Evolutionary conservation across 1,140 invertebrate genomes (phyloP).

Genomic region (Probaryconus sp.): DNA sequence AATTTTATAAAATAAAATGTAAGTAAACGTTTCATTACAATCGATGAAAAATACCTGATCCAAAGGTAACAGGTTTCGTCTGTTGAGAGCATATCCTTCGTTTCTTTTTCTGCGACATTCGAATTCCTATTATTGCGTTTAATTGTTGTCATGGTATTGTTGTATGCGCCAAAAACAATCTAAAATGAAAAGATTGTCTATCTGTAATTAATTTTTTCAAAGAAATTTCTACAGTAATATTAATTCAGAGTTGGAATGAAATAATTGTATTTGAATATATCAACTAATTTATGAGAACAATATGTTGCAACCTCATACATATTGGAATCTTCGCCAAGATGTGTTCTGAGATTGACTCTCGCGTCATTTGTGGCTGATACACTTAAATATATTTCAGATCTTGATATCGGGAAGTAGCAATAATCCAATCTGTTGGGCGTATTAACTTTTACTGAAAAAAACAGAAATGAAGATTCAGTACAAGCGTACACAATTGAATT

Average conservation of each 20-base stretch:
- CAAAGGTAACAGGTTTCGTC: conserved; percentile 62
- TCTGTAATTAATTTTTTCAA: not conserved
- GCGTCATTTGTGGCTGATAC: conserved; percentile 67
- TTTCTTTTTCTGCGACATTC: conserved; percentile 64
- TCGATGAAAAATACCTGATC: conserved; percentile 58
- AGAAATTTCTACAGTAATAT: not conserved
- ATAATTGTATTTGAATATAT: conserved; percentile 20
- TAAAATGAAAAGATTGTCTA: conserved; percentile 17
- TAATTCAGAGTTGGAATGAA: not conserved
- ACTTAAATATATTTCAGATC: conserved; percentile 57
- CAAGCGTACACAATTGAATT: no score
- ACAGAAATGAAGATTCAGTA: no score
- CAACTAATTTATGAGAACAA: no score
- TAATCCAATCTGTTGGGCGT: conserved; percentile 65
- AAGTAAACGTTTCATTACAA: no score
- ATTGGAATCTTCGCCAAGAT: conserved; percentile 66
- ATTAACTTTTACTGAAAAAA: conserved; percentile 62
- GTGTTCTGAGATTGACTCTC: conserved; percentile 67
- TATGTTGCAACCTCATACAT: conserved; percentile 71
- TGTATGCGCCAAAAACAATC: conserved; percentile 67
- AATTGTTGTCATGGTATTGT: conserved; percentile 66
- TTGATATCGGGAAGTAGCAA: conserved; percentile 68
- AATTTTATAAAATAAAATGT: conserved; percentile 9
- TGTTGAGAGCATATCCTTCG: conserved; percentile 60
- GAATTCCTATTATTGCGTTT: conserved; percentile 60